phyloP scores from a whole-genome alignment of 1,140 invertebrate genomes.

The Dolichoris vasculosae region DNA sequence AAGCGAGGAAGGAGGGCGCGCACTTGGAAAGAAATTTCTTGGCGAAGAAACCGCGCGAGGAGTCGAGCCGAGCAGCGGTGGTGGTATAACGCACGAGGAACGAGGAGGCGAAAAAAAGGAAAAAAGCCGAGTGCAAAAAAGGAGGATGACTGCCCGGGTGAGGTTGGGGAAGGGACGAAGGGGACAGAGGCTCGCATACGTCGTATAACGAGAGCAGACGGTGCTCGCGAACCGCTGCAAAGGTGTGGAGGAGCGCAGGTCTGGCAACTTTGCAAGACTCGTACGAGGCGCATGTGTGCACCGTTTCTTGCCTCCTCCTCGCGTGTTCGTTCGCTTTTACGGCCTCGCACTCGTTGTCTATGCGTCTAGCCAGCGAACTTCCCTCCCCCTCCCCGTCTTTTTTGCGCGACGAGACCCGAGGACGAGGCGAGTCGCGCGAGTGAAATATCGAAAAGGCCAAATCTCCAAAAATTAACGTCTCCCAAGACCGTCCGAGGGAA shows the following conservation, averaged over 20 bases:
- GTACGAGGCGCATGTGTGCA: background rate
- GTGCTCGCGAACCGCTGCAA: background rate
- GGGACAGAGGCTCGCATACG: background rate
- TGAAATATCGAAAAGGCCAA: background rate
- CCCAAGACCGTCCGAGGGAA: no score
- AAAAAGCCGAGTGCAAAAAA: background rate
- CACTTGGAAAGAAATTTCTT: slow-evolving; percentile 13
- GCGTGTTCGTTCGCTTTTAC: background rate
- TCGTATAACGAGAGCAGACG: slow-evolving; percentile 12
- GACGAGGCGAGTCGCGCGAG: background rate
- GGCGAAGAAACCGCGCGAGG: background rate
- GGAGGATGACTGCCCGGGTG: background rate
- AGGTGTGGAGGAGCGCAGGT: background rate
- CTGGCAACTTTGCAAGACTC: background rate
- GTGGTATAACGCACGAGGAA: slow-evolving; percentile 4
- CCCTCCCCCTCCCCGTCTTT: no score
- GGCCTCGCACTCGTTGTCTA: no score
- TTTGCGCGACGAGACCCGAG: no score
- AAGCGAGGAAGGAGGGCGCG: background rate
- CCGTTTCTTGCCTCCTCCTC: background rate
- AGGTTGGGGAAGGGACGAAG: background rate
- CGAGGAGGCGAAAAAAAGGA: background rate
- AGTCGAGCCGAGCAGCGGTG: background rate
- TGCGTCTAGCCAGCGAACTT: no score
- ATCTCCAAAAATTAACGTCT: background rate